Base-by-base conservation (phyloP, 2,797 vertebrate genomes). In the Rousettus madagascariensis region DNA sequence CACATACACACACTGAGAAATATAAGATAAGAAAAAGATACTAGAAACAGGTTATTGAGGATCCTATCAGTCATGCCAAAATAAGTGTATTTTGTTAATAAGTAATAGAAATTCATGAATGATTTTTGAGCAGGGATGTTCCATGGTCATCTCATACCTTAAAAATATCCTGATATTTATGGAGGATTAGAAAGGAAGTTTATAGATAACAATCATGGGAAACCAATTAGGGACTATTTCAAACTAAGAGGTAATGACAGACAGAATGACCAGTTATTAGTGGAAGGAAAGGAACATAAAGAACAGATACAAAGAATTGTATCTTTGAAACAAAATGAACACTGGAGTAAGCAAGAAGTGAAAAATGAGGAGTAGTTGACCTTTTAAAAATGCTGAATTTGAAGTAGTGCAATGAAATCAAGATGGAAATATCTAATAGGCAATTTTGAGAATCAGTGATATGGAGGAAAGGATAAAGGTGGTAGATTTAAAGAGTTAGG, bases 251-350 rank as follows among this genome's bases (percentile, higher is more conserved):
- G 13, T 55, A 74, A 30, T 46, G 63, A 78, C 22, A 96, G 8
- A 7, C 33, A 46, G 36, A 82, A 68, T 71, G 69, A 57, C 20
- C 38, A 84, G 13, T 77, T 84, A 53, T 82, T 63, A 15, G 46
- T 83, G 8, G 46, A 72, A 59, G 38, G 17, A 88, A 51, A 65
- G 33, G 17, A 88, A 46, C 61, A 51, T 51, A 57, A 90, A 96
- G 61, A 55, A 59, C 6, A 93, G 46, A 26, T 63, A n/a, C 3
- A 68, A 71, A 95, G 46, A 74, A 30, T 57, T 65, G 15, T 77
- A 91, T 66, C 69, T 91, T 71, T 96, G 57, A 90, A 74, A 82
- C n/a, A 61, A 84, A 66, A n/a, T 24, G 53, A 86, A 43, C 43
- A 71, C 43, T 72, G 46, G 63, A 75, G 17, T 74, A 75, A 86